These are phyloP conservation scores for Thermophis baileyi DNA, from an alignment of 2,113 vertebrate species.

Conservation along the genomic window DNA sequence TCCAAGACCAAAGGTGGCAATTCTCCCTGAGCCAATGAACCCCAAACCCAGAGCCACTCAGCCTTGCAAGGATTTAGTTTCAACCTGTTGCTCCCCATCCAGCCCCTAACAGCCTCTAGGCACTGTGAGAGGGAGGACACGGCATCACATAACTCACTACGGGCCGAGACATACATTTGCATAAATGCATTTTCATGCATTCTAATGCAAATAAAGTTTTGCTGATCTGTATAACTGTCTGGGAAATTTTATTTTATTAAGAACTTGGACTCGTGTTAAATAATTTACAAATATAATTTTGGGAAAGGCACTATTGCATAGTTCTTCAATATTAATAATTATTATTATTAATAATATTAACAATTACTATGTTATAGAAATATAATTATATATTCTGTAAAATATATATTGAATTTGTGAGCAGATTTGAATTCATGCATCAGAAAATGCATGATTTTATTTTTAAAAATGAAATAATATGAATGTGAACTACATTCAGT, in stretches of 20 bases:
- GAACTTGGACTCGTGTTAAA: not conserved
- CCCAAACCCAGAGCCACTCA: too few species aligned
- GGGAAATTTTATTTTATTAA: not conserved
- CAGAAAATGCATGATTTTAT: not conserved
- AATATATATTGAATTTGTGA: not conserved
- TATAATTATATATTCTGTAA: not conserved
- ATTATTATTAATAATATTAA: too few species aligned
- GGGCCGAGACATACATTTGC: too few species aligned
- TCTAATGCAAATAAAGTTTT: not conserved
- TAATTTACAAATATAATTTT: not conserved
- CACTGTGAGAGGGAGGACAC: too few species aligned
- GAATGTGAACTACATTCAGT: constrained; percentile 4
- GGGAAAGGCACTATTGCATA: not conserved
- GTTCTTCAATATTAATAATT: not conserved
- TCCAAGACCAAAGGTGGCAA: too few species aligned
- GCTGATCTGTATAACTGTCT: not conserved
- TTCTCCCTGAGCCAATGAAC: too few species aligned
- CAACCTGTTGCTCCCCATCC: too few species aligned
- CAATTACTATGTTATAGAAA: not conserved
- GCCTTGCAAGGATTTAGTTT: too few species aligned
- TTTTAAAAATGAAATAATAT: not conserved
- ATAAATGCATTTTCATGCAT: not conserved
- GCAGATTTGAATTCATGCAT: not conserved
- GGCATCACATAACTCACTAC: too few species aligned
- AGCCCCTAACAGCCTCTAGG: too few species aligned